Base-by-base conservation (phyloP, 2,113 vertebrate species). In the Protomyctophum bolini region DNA sequence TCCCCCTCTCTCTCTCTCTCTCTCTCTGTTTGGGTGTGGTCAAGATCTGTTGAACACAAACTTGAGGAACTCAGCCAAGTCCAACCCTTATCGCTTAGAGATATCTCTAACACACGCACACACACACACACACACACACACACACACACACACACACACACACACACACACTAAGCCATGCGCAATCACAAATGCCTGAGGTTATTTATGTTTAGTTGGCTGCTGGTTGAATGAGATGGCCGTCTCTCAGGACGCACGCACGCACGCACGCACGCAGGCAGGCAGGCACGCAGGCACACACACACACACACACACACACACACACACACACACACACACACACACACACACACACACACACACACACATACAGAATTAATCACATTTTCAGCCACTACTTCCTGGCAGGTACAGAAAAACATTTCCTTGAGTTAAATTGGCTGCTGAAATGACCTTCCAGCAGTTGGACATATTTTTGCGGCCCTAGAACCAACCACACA, bases 201-300 rank as follows among this genome's bases (percentile, higher is more conserved):
- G 63, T 56, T 84, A 80, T 85, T 89, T 81, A 79, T 76, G 74
- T 78, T 82, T 52, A 46, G 76, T 41, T 6, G 50, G 46, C 70
- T 3, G 1, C 21, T 11, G 45, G 60, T 70, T 77, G 64, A 68
- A 54, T 77, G 64, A 68, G n/a, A 69, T 54, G 48, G 41, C 21
- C 21, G 21, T 64, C 72, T 63, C 59, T 50, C 58, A 15, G 41
- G 46, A 58, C 50, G 14, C 46, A 48, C 61, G 66, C 48, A 59
- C 41, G 45, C 70, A 54, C 45, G 70, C 63, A 49, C 54, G 55
- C 57, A 72, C 12, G 15, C 7, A 56, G n/a, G n/a, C n/a, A n/a
- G n/a, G 14, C 46, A 48, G 46, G 66, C 48, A 59, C 41, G 45
- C 70, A 54, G n/a, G n/a, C 45, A 73, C 63, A 49, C 54, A 58